phyloP scores from a whole-genome alignment of 1,140 invertebrate species.

The Aphelinus certus region DNA sequence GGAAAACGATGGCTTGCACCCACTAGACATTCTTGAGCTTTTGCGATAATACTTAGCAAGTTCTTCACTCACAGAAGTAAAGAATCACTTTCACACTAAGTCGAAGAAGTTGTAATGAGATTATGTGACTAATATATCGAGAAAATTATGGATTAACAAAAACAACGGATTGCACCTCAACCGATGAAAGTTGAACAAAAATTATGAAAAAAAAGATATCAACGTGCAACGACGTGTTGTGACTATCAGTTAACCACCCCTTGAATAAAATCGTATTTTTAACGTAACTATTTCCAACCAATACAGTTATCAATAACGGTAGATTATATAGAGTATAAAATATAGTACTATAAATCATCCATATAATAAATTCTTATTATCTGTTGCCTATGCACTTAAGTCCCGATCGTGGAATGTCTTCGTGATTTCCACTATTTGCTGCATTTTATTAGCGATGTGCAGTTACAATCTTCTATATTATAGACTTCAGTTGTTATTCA shows the following conservation, averaged over 20 bases:
- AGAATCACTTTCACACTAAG: slow-evolving; percentile 12
- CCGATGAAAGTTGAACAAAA: slow-evolving; percentile 53
- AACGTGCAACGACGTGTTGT: slow-evolving; percentile 60
- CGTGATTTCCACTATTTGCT: slow-evolving; percentile 60
- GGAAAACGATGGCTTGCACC: too few relatives aligned
- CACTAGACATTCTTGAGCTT: neutral
- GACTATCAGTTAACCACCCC: slow-evolving; percentile 59
- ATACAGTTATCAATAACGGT: slow-evolving; percentile 57
- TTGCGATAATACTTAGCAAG: neutral
- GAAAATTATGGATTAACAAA: slow-evolving; percentile 54
- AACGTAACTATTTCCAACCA: slow-evolving; percentile 59
- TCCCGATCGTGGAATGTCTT: slow-evolving; percentile 66
- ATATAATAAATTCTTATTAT: slow-evolving; percentile 53
- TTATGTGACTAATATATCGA: slow-evolving; percentile 44
- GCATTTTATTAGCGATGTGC: slow-evolving; percentile 52
- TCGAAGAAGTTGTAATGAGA: slow-evolving; percentile 51
- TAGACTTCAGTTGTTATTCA: slow-evolving; percentile 59
- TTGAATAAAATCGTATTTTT: slow-evolving; percentile 56
- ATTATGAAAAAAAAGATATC: slow-evolving; percentile 49
- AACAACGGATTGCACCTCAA: slow-evolving; percentile 63
- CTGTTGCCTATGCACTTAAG: slow-evolving; percentile 61
- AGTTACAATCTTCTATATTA: slow-evolving; percentile 52
- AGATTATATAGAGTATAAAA: slow-evolving; percentile 64
- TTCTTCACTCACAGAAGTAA: neutral
- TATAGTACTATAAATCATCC: slow-evolving; percentile 63